phyloP scores from a whole-genome alignment of 37 sponge, comb jelly and placozoan species.

The Haliclona indistincta region DNA sequence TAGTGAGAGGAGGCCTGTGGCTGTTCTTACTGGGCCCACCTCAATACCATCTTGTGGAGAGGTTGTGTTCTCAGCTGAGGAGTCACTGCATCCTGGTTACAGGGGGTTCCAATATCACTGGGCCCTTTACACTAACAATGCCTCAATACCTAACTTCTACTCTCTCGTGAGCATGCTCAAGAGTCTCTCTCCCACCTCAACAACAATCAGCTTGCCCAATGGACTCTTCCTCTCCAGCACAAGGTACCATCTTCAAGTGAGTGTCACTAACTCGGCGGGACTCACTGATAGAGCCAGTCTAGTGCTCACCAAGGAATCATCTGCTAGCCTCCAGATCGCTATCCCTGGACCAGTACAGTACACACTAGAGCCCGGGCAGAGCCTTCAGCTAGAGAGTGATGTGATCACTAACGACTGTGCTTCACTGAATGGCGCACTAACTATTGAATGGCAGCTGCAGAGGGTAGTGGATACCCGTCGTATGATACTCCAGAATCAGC shows the following conservation, averaged over 20 bases:
- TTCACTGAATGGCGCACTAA: neutral
- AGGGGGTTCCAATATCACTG: slow-evolving; percentile 46
- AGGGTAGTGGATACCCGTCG: slow-evolving; percentile 26
- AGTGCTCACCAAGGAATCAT: slow-evolving; percentile 22
- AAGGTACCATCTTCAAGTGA: slow-evolving; percentile 50
- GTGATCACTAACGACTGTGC: slow-evolving; percentile 19
- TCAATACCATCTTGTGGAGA: slow-evolving; percentile 59
- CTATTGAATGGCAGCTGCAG: slow-evolving; percentile 22
- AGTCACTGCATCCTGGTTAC: slow-evolving; percentile 72
- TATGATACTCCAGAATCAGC: neutral
- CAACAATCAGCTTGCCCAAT: slow-evolving; percentile 27
- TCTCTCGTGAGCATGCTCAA: slow-evolving; percentile 31
- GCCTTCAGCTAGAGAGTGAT: slow-evolving; percentile 1
- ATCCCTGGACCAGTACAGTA: slow-evolving; percentile 10
- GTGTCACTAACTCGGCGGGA: slow-evolving; percentile 56
- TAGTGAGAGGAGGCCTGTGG: slow-evolving; percentile 28
- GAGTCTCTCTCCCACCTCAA: neutral
- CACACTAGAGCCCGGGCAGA: neutral
- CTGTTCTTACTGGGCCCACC: slow-evolving; percentile 49
- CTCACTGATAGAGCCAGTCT: slow-evolving; percentile 20
- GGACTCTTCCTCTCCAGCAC: slow-evolving; percentile 16
- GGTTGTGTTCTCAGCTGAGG: slow-evolving; percentile 29
- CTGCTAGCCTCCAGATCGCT: neutral
- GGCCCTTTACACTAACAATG: slow-evolving; percentile 51
- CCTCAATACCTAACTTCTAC: slow-evolving; percentile 27